Conservation (phyloP, 2,888 invertebrate genomes). For the Exephanes ischioxanthus region DNA sequence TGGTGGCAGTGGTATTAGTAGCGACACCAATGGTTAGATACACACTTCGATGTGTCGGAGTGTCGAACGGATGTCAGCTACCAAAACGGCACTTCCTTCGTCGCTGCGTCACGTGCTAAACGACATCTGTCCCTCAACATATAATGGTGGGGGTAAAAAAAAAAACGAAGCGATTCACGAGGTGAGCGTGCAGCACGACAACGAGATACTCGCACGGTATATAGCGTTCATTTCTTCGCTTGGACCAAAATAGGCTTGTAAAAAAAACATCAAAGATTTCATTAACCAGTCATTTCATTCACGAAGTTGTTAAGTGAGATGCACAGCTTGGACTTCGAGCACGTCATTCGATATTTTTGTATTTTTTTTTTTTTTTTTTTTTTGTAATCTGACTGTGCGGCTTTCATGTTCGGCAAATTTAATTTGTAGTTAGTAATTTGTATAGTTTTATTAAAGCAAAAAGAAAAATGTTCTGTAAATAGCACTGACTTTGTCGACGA, state of each 20-base stretch:
- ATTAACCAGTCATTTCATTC: background rate
- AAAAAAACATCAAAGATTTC: background rate
- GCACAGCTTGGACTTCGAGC: no score
- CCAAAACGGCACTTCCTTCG: slow-evolving; percentile 8
- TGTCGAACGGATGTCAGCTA: slow-evolving; percentile 11
- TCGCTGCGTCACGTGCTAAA: slow-evolving; percentile 5
- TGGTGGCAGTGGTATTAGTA: background rate
- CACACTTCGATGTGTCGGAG: background rate
- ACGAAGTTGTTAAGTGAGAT: background rate
- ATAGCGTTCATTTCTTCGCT: background rate
- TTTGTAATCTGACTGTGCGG: no score
- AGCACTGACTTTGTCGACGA: no score
- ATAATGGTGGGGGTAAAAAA: background rate
- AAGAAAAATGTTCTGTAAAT: no score
- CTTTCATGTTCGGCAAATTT: no score
- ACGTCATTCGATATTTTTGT: no score
- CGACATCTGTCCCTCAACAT: slow-evolving; percentile 9
- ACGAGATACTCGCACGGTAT: background rate
- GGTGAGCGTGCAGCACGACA: slow-evolving; percentile 1
- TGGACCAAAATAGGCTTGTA: background rate
- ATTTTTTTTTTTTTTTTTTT: no score
- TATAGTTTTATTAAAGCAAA: no score
- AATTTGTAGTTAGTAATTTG: no score
- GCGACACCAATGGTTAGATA: background rate
- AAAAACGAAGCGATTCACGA: background rate